phyloP scores from a whole-genome alignment of 2,888 invertebrate genomes.

The Galerucella nymphaeae region DNA sequence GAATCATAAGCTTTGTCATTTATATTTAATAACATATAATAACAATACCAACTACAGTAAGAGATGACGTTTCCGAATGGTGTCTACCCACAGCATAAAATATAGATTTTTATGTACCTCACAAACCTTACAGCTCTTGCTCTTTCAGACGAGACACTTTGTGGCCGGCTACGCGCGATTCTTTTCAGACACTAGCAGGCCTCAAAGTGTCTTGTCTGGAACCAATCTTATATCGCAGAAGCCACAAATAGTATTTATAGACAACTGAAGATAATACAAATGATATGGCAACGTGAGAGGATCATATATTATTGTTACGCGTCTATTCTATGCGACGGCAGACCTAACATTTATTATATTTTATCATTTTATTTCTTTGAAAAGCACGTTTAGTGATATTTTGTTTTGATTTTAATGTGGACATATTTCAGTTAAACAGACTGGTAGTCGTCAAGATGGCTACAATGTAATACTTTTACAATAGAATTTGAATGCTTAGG shows the following conservation, averaged over 20 bases:
- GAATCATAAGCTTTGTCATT: background rate
- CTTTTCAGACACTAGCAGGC: too few species aligned
- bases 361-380: slow-evolving; percentile 2
- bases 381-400: background rate
- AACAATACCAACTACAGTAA: background rate
- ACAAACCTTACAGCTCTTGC: too few species aligned
- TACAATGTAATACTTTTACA: background rate
- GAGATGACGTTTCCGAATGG: background rate
- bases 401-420: background rate
- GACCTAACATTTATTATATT: background rate
- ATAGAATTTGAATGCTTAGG: background rate
- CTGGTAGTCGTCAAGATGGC: background rate
- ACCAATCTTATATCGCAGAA: too few species aligned
- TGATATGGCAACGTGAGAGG: too few species aligned
- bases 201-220: too few species aligned
- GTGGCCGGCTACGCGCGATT: too few species aligned
- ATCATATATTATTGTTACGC: too few species aligned
- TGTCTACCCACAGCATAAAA: background rate
- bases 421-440: background rate
- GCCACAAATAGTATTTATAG: too few species aligned
- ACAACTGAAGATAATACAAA: too few species aligned
- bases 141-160: too few species aligned
- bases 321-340: too few species aligned
- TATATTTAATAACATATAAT: background rate
- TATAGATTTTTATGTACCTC: background rate